Evolutionary conservation across 2,113 vertebrate species (phyloP).

Genomic region (Ariopsis seemanni): DNA sequence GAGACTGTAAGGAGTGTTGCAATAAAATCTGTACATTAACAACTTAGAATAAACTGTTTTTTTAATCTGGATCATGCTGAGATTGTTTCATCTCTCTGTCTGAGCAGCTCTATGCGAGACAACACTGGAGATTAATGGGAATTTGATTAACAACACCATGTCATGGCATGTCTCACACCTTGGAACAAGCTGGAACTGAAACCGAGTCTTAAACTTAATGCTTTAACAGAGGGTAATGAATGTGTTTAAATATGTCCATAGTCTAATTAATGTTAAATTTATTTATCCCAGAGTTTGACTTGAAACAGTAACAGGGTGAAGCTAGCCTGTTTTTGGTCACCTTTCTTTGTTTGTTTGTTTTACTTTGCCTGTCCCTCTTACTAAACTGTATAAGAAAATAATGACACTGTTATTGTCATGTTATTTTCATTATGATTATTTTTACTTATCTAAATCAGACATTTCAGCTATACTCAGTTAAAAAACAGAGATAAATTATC

Average conservation of each 20-base stretch:
- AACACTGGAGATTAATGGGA: constrained; percentile 43
- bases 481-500: not conserved
- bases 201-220: not conserved
- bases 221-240: constrained; percentile 20
- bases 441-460: not conserved
- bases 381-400: not conserved
- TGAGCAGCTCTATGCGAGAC: constrained; percentile 39
- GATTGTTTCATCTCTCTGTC: constrained; percentile 44
- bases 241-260: not conserved
- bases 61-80: constrained; percentile 13
- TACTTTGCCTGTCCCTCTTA: not conserved
- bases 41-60: constrained; percentile 33
- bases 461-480: not conserved
- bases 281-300: not conserved
- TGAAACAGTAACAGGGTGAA: not conserved
- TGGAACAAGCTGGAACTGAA: constrained; percentile 14
- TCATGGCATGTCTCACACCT: constrained; percentile 48
- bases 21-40: not conserved
- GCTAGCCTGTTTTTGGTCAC: not conserved
- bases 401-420: no score
- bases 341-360: not conserved
- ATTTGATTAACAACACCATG: constrained; percentile 61
- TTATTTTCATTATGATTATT: not conserved
- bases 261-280: not conserved
- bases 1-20: not conserved